Evolutionary conservation across 1,140 invertebrate genomes (phyloP), one percentile per base, ranked within the genome.

Genomic region (Dysdera silvatica): DNA sequence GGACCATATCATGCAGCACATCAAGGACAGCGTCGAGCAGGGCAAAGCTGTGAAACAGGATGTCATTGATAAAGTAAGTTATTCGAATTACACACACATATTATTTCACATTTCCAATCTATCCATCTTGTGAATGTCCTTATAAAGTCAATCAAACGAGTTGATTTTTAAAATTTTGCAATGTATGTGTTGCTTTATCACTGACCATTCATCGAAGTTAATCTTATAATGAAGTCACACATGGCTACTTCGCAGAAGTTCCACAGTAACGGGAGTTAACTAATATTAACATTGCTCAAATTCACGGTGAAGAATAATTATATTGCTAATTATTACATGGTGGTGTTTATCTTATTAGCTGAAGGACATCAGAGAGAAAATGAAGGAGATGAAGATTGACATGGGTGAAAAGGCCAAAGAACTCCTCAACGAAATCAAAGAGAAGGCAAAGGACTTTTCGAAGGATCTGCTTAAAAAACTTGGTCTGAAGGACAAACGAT

Each of bases 11-110:
- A 23, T 65, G 29, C 14, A 58, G 7, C 58, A 53, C 23, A 41
- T 58, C 20, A 58, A 53, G 18, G 62, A 60, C 5, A 40, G 49
- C 2, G 40, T 60, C 14, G 56, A 60, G 5, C 26, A 59, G 4
- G 63, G 63, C 28, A 65, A 54, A 32, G 41, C 2, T 6, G 49
- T 65, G 5, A 47, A 28, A 8, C 49, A 65, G n/a, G 47, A 65
- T 6, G 23, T 54, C 26, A 18, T 59, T 0, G 49, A 47, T 4
- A 65, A 65, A 57, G 63, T 65, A 54, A 40, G 29, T 24, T n/a
- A 35, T 3, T 10, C 33, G 5, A 35, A 53, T 4, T 56, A 16
- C 24, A 23, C 10, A 47, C 18, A n/a, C 24, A n/a, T n/a, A n/a
- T n/a, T n/a, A n/a, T 20, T 53, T 53, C 8, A 1, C 18, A 10